Percentiles rank a stretch among this genome's conserved stretches.
Conservation (phyloP, 2,113 vertebrate genomes). For the Anas platyrhynchos region DNA sequence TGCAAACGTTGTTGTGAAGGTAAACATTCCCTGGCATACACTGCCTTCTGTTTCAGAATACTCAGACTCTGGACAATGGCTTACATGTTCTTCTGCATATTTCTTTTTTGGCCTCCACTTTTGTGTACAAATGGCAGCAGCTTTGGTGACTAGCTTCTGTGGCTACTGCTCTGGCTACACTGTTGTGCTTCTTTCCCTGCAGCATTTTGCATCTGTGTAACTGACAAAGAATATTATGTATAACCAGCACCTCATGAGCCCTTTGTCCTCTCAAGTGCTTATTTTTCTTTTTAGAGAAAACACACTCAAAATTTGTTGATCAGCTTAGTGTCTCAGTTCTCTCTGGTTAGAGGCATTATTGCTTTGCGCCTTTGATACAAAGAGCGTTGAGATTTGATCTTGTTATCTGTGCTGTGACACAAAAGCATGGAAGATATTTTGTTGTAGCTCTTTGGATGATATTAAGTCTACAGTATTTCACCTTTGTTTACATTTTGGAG, state of each 20-base stretch:
- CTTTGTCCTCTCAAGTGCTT: slow-evolving; percentile 1
- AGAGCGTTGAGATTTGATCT: neutral
- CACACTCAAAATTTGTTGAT: neutral
- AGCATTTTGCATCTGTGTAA: neutral
- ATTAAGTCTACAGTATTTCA: neutral
- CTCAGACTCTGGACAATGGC: neutral
- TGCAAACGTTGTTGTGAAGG: neutral
- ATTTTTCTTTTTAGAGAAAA: slow-evolving; percentile 17
- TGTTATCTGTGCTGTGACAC: neutral
- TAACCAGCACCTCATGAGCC: neutral
- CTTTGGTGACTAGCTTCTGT: neutral
- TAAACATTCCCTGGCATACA: neutral
- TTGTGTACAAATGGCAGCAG: neutral
- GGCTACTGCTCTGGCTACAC: neutral
- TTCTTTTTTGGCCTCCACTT: neutral
- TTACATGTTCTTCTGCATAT: neutral
- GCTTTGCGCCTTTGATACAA: neutral
- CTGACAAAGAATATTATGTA: neutral
- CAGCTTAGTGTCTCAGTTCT: neutral
- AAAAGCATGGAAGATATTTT: neutral
- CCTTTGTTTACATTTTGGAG: neutral
- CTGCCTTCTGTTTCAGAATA: neutral
- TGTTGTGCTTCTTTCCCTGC: neutral
- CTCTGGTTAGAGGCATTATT: neutral
- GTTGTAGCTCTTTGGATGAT: neutral